These are phyloP conservation scores for Oncopeltus fasciatus DNA, from an alignment of 1,140 invertebrate genomes.

Conservation along the genomic window DNA sequence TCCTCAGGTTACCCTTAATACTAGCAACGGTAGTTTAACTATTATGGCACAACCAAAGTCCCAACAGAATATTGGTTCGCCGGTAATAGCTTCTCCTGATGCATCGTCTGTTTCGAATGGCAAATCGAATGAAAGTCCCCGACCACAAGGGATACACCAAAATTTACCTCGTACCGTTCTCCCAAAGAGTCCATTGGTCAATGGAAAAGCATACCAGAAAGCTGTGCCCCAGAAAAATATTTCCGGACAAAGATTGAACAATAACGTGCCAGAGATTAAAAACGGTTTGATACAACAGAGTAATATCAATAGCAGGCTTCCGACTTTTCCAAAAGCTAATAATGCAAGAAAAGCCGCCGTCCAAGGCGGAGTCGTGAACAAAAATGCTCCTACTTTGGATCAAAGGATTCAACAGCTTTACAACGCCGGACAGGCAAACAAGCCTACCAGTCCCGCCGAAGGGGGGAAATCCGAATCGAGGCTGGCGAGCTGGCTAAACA, in stretches of 20 bases:
- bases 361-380: constrained; percentile 9
- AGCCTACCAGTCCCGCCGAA: neutral
- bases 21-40: constrained; percentile 11
- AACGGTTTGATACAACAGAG: constrained; percentile 3
- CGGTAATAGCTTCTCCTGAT: neutral
- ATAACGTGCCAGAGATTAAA: neutral
- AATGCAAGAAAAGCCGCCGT: neutral
- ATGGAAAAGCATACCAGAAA: neutral
- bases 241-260: neutral
- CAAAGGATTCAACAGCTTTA: constrained; percentile 19
- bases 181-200: neutral
- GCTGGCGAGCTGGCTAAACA: constrained; percentile 17
- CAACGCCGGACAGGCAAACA: neutral
- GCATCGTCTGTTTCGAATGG: neutral
- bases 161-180: neutral
- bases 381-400: constrained; percentile 13
- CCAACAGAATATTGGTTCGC: neutral
- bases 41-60: constrained; percentile 1
- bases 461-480: constrained; percentile 1
- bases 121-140: neutral
- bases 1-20: constrained; percentile 14
- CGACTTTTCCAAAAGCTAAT: neutral
- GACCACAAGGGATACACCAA: neutral
- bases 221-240: neutral
- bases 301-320: constrained; percentile 4